Base-by-base conservation (phyloP, 2,113 vertebrate genomes). In the Prionailurus viverrinus region DNA sequence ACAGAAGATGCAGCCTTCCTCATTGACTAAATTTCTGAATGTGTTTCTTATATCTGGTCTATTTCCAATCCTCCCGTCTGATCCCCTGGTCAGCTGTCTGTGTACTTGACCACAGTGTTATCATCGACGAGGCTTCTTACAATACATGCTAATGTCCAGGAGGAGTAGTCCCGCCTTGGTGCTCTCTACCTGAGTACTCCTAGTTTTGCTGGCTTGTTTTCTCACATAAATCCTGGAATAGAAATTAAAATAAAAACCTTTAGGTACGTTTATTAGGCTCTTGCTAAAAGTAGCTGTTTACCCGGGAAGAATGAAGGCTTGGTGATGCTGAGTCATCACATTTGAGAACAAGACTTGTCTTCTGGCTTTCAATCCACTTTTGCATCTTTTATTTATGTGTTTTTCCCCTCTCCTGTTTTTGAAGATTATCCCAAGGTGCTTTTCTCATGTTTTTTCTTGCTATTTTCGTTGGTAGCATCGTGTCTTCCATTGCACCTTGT, bases 341-440 rank as follows among this genome's bases (percentile, higher is more conserved):
- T 85, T 33, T 23, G 11, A 48, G 63, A 33, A 66, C 3, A 51
- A 1, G 18, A 23, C 15, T 33, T 68, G 63, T 85, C 29, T 58
- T 41, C 18, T 66, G 61, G 61, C 33, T 39, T 65, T 66, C 31
- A 7, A 48, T 66, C 27, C 21, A 66, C 5, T 3, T 66, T 25
- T 31, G 7, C 0, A 33, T 48, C 61, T 33, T 13, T 39, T 14
- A 4, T 45, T 84, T 31, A 66, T 45, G 41, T 45, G 27, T 7
- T 23, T 14, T 15, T 3, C 1, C 1, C n/a, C 4, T 61, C 8
- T 2, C 36, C 0, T 1, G 14, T 45, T 61, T 63, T 31, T 18
- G 27, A 45, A 3, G 36, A 45, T 65, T 63, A 19, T 29, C 1
- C 55, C 4, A 36, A 61, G 80, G 55, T 29, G 3, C 25, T 41